A percentile compares a stretch with the other conserved stretches of the same genome.
These are phyloP conservation scores for Stenchaetothrips biformis DNA, from an alignment of 2,888 invertebrate species.

Conservation along the genomic window DNA sequence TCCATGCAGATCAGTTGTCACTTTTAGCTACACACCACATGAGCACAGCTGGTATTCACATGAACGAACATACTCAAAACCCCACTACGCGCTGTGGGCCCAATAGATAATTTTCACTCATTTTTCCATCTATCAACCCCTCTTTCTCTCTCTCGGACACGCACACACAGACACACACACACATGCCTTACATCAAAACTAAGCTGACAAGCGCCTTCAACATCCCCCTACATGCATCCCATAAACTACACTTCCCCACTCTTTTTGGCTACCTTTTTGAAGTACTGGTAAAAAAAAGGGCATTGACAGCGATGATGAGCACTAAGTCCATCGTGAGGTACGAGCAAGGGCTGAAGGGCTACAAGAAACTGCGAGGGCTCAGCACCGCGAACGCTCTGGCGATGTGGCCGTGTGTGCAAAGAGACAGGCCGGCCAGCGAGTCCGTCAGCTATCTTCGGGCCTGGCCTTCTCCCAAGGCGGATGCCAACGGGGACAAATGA, in stretches of 20 bases:
- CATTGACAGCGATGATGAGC: constrained; percentile 3
- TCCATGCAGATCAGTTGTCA: background rate
- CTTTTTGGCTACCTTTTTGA: background rate
- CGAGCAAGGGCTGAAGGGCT: no score
- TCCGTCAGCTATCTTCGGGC: background rate
- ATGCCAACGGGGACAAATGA: constrained; percentile 18
- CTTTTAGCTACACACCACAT: constrained; percentile 6
- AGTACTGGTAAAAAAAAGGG: constrained; percentile 5
- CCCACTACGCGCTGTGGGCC: background rate
- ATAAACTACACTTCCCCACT: no score
- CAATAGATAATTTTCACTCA: background rate
- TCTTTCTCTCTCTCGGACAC: background rate
- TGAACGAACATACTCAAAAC: background rate
- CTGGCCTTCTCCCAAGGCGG: constrained; percentile 6
- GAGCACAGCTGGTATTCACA: background rate
- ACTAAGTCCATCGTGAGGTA: background rate
- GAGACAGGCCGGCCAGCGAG: background rate
- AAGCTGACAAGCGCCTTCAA: no score
- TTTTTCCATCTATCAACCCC: background rate
- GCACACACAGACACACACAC: background rate
- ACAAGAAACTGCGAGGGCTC: no score
- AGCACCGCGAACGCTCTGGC: no score
- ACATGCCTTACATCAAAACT: background rate
- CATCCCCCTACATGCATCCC: no score
- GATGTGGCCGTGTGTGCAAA: no score